phyloP scores from a whole-genome alignment of 1,140 invertebrate species.

The Lamellibrachia luymesi region DNA sequence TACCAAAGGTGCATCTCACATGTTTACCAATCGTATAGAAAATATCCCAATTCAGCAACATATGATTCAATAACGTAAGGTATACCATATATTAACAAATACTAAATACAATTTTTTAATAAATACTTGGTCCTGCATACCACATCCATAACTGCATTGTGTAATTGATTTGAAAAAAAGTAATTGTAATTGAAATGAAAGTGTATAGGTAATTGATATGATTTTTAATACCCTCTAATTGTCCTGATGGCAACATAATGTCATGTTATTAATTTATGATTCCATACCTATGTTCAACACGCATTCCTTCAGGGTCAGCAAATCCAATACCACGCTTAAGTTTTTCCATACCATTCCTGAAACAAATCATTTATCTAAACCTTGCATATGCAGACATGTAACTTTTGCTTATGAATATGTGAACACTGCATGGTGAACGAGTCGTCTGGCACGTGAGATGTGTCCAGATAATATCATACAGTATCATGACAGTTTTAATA shows the following conservation, averaged over 20 bases:
- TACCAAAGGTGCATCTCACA: too few species aligned
- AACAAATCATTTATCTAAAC: constrained; percentile 22
- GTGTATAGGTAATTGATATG: constrained; percentile 18
- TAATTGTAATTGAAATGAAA: constrained; percentile 9
- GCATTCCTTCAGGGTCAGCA: constrained; percentile 53
- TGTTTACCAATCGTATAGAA: too few species aligned
- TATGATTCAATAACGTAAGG: too few species aligned
- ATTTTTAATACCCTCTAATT: constrained; percentile 18
- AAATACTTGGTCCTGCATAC: too few species aligned
- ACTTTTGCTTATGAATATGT: not conserved
- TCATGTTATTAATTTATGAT: not conserved
- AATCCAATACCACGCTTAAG: constrained; percentile 51
- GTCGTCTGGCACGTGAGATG: too few species aligned
- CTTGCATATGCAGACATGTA: too few species aligned
- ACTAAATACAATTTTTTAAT: too few species aligned
- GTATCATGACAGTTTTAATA: too few species aligned
- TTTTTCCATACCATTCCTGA: constrained; percentile 81
- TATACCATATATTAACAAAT: too few species aligned
- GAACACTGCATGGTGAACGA: not conserved
- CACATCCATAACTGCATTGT: not conserved
- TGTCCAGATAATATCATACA: too few species aligned
- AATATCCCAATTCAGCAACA: too few species aligned
- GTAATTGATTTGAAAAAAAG: constrained; percentile 12
- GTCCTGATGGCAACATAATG: constrained; percentile 12
- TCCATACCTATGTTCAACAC: constrained; percentile 58